Conservation (phyloP, 1,140 invertebrate genomes). For the Lepidurus packardi region DNA sequence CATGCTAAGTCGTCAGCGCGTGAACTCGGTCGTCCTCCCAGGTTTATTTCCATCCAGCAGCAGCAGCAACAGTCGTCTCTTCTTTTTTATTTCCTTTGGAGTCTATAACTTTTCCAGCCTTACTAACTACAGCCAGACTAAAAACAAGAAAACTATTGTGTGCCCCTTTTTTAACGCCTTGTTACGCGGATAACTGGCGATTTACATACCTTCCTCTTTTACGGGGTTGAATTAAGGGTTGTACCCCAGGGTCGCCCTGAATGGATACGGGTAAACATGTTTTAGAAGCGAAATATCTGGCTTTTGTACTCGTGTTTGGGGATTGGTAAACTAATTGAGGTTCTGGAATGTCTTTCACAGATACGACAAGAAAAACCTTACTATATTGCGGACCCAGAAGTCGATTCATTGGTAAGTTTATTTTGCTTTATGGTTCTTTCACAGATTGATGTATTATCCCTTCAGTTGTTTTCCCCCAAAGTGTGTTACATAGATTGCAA, state of each 20-base stretch:
- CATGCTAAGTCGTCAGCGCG: slow-evolving; percentile 20
- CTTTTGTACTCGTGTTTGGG: not conserved
- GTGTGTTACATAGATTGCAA: not conserved
- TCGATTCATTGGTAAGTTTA: slow-evolving; percentile 93
- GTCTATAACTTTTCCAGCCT: not conserved
- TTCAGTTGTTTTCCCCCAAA: slow-evolving; percentile 46
- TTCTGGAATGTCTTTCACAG: slow-evolving; percentile 57
- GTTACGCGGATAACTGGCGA: slow-evolving; percentile 8
- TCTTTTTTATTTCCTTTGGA: not conserved
- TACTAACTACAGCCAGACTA: too few relatives aligned
- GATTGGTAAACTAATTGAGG: slow-evolving; percentile 6
- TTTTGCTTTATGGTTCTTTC: slow-evolving; percentile 28
- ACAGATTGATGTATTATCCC: slow-evolving; percentile 31
- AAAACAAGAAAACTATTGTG: not conserved
- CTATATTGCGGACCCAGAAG: slow-evolving; percentile 95
- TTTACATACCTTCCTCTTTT: not conserved
- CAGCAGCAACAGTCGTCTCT: slow-evolving; percentile 19
- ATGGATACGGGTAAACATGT: not conserved
- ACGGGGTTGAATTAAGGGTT: not conserved
- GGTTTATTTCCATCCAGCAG: slow-evolving; percentile 16
- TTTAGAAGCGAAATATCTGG: not conserved
- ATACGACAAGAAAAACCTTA: slow-evolving; percentile 96
- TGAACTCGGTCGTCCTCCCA: slow-evolving; percentile 14
- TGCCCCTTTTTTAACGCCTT: slow-evolving; percentile 2
- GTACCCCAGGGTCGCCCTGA: not conserved